These are phyloP conservation scores for Crotalus tigris DNA, from an alignment of 2,113 vertebrate genomes.

Conservation along the genomic window DNA sequence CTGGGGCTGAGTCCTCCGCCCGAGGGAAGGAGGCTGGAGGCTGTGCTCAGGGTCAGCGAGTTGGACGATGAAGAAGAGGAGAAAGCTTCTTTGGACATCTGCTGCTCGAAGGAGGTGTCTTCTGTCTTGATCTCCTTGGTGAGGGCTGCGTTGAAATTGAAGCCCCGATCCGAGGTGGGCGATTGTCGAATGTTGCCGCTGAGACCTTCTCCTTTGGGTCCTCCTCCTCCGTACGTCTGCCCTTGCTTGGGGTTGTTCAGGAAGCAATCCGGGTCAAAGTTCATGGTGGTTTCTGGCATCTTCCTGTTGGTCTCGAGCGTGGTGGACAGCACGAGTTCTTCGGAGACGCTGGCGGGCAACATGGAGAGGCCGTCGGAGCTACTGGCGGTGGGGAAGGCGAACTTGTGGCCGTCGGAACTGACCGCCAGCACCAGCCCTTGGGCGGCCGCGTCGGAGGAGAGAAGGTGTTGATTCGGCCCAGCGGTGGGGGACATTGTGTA, in stretches of 20 bases:
- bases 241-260: constrained; percentile 99
- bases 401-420: constrained; percentile 93
- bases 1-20: constrained; percentile 96
- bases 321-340: constrained; percentile 95
- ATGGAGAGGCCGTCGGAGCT: constrained; percentile 87
- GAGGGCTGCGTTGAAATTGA: constrained; percentile 83
- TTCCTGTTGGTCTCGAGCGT: constrained; percentile 90
- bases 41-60: constrained; percentile 81
- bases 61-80: constrained; percentile 79
- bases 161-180: constrained; percentile 80
- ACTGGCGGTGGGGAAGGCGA: constrained; percentile 86
- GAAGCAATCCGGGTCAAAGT: constrained; percentile 99
- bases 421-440: constrained; percentile 92
- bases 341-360: constrained; percentile 86
- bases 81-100: constrained; percentile 90
- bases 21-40: constrained; percentile 87
- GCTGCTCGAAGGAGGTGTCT: constrained; percentile 98
- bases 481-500: constrained; percentile 95
- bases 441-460: constrained; percentile 84
- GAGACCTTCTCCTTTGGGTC: constrained; percentile 86
- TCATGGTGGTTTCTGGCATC: constrained; percentile 95
- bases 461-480: constrained; percentile 89
- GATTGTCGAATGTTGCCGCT: constrained; percentile 81
- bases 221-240: constrained; percentile 95
- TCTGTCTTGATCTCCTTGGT: constrained; percentile 96